Percentiles rank a stretch among this genome's conserved stretches.
Evolutionary conservation across 2,113 vertebrate genomes (phyloP).

Genomic region (Macquaria australasica): DNA sequence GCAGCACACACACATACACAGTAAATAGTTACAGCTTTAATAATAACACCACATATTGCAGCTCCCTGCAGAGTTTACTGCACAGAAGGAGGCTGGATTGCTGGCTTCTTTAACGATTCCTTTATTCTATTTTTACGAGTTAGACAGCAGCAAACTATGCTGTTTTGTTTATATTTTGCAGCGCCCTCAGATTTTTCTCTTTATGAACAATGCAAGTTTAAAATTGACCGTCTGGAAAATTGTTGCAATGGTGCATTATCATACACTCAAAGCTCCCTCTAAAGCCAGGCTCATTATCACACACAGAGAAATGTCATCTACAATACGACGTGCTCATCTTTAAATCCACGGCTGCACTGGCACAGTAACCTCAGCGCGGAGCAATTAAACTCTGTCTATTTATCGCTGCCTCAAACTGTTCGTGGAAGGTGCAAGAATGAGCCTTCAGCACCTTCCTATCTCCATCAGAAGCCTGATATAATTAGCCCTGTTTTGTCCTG

Average conservation of each 20-base stretch:
- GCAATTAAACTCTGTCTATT: slow-evolving; percentile 76
- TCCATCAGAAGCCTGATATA: slow-evolving; percentile 68
- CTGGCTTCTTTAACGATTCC: slow-evolving; percentile 41
- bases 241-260: slow-evolving; percentile 20
- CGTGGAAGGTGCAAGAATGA: slow-evolving; percentile 46
- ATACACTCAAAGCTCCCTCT: not conserved
- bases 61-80: slow-evolving; percentile 47
- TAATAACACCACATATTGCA: slow-evolving; percentile 48
- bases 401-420: slow-evolving; percentile 54
- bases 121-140: slow-evolving; percentile 44
- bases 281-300: slow-evolving; percentile 53
- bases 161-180: slow-evolving; percentile 40
- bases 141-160: not conserved
- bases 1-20: not conserved
- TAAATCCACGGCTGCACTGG: slow-evolving; percentile 26
- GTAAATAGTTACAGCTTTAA: slow-evolving; percentile 51
- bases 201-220: slow-evolving; percentile 10
- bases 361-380: slow-evolving; percentile 48
- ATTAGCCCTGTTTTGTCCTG: slow-evolving; percentile 70
- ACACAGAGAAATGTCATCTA: slow-evolving; percentile 55
- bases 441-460: slow-evolving; percentile 57
- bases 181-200: slow-evolving; percentile 4
- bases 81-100: slow-evolving; percentile 42
- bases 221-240: slow-evolving; percentile 16
- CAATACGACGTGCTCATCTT: slow-evolving; percentile 23